Evolutionary conservation across 2,888 invertebrate species (phyloP).

Genomic region (Chaitophorus viminalis): DNA sequence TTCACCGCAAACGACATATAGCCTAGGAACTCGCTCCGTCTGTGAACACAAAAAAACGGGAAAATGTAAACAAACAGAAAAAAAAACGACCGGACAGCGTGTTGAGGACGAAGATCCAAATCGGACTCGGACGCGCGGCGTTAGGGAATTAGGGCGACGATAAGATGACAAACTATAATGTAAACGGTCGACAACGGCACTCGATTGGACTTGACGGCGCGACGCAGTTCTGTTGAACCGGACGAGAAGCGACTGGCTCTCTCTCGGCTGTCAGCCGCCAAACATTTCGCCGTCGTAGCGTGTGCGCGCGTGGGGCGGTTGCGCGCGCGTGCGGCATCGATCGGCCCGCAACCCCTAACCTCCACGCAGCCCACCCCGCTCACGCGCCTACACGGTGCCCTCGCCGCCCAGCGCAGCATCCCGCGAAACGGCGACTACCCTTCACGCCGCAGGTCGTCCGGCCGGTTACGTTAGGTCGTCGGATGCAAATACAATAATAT

Average conservation of each 20-base stretch:
- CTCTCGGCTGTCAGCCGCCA: background rate
- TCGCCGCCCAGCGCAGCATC: constrained; percentile 43
- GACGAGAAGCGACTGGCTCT: constrained; percentile 28
- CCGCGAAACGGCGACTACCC: constrained; percentile 13
- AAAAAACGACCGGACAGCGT: background rate
- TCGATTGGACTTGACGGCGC: background rate
- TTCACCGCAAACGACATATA: constrained; percentile 91
- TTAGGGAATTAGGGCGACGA: background rate
- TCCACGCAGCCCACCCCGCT: background rate
- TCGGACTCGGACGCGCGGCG: background rate
- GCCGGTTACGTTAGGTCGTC: constrained; percentile 34
- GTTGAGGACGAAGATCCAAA: background rate
- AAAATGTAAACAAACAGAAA: constrained; percentile 66
- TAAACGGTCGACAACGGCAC: background rate
- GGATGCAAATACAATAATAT: constrained; percentile 40
- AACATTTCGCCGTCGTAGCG: background rate
- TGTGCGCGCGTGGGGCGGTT: background rate
- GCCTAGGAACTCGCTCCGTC: constrained; percentile 93
- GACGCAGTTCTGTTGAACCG: constrained; percentile 20
- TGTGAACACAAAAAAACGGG: constrained; percentile 67
- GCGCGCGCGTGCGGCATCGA: constrained; percentile 52
- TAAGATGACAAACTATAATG: no score
- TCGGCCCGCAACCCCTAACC: constrained; percentile 40
- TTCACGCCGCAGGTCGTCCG: background rate
- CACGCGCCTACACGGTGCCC: background rate